Percentiles rank a stretch among this genome's conserved stretches.
Conservation (phyloP, 2,888 invertebrate genomes). For the Lasioglossum malachurum region DNA sequence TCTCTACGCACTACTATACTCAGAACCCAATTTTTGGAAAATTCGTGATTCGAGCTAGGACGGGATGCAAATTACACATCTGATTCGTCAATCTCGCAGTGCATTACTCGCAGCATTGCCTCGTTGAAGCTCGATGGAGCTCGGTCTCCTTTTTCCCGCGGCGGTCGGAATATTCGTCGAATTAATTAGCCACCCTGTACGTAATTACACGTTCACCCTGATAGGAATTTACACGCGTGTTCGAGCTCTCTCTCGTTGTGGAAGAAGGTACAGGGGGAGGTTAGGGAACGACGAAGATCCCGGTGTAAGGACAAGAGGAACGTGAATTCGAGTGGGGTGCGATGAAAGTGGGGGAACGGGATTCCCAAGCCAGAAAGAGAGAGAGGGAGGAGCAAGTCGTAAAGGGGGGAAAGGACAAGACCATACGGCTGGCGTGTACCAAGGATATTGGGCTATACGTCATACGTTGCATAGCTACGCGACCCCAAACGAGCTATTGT, state of each 20-base stretch:
- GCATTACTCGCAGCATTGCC: not conserved
- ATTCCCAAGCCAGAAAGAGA: not conserved
- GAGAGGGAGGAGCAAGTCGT: not conserved
- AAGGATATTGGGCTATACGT: conserved; percentile 76
- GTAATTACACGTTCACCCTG: conserved; percentile 64
- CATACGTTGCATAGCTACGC: conserved; percentile 74
- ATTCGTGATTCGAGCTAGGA: not conserved
- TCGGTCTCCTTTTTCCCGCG: conserved; percentile 14
- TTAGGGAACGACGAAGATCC: conserved; percentile 40
- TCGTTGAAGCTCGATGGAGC: not conserved
- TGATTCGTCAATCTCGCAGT: not conserved
- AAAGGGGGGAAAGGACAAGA: conserved; percentile 7
- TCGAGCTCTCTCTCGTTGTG: conserved; percentile 21
- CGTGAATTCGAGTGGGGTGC: conserved; percentile 34
- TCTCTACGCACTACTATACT: too few species aligned
- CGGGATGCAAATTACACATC: not conserved
- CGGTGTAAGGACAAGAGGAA: conserved; percentile 36
- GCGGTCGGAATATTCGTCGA: conserved; percentile 19
- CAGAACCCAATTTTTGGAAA: not conserved
- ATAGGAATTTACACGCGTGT: conserved; percentile 46
- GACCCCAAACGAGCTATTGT: conserved; percentile 76
- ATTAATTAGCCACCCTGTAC: conserved; percentile 68
- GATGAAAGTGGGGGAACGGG: conserved; percentile 33
- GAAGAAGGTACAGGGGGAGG: conserved; percentile 15
- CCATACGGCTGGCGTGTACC: conserved; percentile 68